Base-by-base conservation (phyloP, 2,113 vertebrate species). In the Eptesicus fuscus region DNA sequence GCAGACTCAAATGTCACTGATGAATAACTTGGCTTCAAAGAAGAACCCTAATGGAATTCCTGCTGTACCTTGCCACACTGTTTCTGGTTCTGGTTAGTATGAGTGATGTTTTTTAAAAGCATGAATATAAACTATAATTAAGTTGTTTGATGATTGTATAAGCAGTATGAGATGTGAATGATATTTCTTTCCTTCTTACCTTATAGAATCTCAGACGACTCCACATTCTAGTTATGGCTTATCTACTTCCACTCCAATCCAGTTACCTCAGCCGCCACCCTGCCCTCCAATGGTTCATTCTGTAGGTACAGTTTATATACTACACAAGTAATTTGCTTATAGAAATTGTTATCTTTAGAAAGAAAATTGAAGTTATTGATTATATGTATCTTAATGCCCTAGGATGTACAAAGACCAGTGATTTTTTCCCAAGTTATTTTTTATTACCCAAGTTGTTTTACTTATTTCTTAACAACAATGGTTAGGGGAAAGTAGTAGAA, bases 1-100 rank as follows among this genome's bases (percentile, higher is more conserved):
- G 40, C 98, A 98, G 61, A 98, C 98, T 67, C 98, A 98, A 53
- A 99, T 98, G 98, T 98, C 98, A 95, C 86, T 97, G 83, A 71
- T 98, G 73, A 97, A 96, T 88, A 90, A 80, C 71, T 97, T 97
- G 9, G 37, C 95, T 85, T 65, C 95, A 83, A 96, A 95, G 82
- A 97, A 86, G 53, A 90, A 13, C 22, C 30, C 89, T 32, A 94
- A 74, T 7, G 83, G 95, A 92, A 97, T 91, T 71, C 69, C 96
- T 91, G 0, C 95, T 94, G 7, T 71, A 84, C 85, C 90, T 93
- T 84, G 47, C 91, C 93, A 95, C 77, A 65, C 93, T 92, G 14
- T 92, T 69, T 97, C 96, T 95, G 80, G 92, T 67, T 95, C 97
- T 6, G 97, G 98, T 98, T 85, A 97, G 98, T 98, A 49, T 32